Percentiles rank a stretch among this genome's conserved stretches.
phyloP scores from a whole-genome alignment of 1,140 invertebrate species.

The Cyphomyrmex costatus region DNA sequence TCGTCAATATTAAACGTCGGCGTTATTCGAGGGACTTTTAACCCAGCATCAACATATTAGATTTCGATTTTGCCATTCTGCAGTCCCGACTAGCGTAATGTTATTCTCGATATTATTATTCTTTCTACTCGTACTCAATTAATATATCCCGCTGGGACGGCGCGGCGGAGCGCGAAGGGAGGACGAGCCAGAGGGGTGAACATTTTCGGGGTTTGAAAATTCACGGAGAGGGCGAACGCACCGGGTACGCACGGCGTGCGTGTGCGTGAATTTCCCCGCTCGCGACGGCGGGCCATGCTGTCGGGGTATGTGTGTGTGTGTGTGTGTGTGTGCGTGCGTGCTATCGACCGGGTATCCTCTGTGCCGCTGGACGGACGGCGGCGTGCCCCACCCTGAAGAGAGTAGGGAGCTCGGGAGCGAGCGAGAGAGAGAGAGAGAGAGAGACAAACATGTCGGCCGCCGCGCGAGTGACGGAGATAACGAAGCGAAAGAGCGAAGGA shows the following conservation, averaged over 20 bases:
- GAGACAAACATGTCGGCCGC: background rate
- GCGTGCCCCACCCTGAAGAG: slow-evolving; percentile 78
- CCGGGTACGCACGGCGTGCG: background rate
- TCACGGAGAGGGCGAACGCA: slow-evolving; percentile 1
- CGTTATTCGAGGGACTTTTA: too few species aligned
- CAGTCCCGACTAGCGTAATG: background rate
- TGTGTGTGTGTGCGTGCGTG: slow-evolving; percentile 74
- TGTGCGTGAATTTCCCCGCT: slow-evolving; percentile 57
- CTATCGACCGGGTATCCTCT: slow-evolving; percentile 80
- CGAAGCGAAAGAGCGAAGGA: slow-evolving; percentile 15
- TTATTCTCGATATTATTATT: background rate
- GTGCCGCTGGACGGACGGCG: slow-evolving; percentile 66
- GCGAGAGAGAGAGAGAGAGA: slow-evolving; percentile 40
- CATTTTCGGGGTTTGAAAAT: slow-evolving; percentile 48
- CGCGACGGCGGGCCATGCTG: slow-evolving; percentile 8
- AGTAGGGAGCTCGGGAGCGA: slow-evolving; percentile 62
- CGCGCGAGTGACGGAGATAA: background rate
- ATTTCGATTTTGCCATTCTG: background rate
- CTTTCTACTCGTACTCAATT: background rate
- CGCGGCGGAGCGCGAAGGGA: background rate
- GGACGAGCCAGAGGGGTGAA: background rate
- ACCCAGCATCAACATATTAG: background rate
- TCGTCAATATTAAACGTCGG: slow-evolving; percentile 4
- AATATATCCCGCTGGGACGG: slow-evolving; percentile 4
- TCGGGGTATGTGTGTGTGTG: background rate